Base-by-base conservation (phyloP, 1,140 invertebrate species). In the Zaprionus gabonicus region DNA sequence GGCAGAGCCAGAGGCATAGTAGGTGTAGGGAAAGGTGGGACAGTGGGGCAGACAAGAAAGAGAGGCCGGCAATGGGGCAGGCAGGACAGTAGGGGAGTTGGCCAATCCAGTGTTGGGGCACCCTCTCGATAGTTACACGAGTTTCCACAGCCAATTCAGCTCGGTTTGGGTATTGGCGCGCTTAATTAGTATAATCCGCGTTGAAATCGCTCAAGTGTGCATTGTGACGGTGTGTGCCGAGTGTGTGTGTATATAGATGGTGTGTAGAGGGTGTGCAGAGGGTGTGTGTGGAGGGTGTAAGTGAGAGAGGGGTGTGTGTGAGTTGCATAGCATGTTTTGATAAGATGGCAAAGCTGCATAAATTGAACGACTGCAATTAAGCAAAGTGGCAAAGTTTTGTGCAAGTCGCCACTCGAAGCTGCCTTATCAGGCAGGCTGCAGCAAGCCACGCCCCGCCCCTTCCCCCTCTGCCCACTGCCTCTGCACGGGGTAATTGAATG, bases 181-280 rank as follows among this genome's bases (percentile, higher is more conserved):
- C 85, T 90, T 90, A 90, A 90, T 90, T 90, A 90, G 85, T 90
- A 90, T 90, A 90, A 90, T 90, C 85, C 85, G 85, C 85, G 85
- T 82, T 90, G 85, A 80, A 90, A 85, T 90, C 90, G 90, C 84
- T 87, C 84, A 84, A 88, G 84, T 87, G 84, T 87, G 78, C 84
- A 88, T 80, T 84, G 84, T 84, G 74, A 62, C 81, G 69, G 67
- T 63, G 53, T 49, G 63, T 63, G 31, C 34, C 10, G 31, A 10
- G 31, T 2, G 9, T 1, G 36, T 27, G 27, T 38, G 57, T 10
- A 36, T 64, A 41, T 9, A 31, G 28, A 10, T 7, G 12, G 27
- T 31, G 7, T 31, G 28, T 7, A 31, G 38, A 17, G 46, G 58
- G 28, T 49, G 63, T 59, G 67, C n/a, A n/a, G n/a, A n/a, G n/a